phyloP scores from a whole-genome alignment of 2,797 vertebrate genomes.

The Onychomys leucogaster region DNA sequence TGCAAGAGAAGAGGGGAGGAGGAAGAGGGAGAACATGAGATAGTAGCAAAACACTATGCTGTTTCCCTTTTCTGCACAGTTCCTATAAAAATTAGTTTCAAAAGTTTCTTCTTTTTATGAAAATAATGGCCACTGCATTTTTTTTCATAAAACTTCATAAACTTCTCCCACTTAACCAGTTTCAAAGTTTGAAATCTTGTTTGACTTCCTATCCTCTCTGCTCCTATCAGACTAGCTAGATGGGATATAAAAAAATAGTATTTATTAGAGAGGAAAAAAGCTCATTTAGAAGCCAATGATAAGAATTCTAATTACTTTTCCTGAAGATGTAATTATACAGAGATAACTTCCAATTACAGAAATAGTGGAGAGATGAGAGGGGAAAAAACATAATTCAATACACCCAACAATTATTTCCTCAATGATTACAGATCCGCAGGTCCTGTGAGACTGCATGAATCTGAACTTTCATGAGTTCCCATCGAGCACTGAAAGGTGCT shows the following conservation, averaged over 20 bases:
- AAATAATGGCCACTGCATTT: background rate
- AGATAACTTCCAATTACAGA: conserved; percentile 86
- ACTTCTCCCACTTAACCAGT: background rate
- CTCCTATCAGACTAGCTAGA: conserved; percentile 66
- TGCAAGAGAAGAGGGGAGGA: background rate
- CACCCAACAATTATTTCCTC: conserved; percentile 79
- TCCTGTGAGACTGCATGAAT: conserved; percentile 19
- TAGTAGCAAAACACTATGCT: background rate
- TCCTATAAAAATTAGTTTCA: background rate
- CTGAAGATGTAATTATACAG: conserved; percentile 85
- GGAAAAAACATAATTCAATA: background rate
- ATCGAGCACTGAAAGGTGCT: background rate
- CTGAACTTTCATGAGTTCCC: background rate
- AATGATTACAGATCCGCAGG: background rate
- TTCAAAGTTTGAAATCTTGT: conserved; percentile 66
- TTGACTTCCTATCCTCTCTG: conserved; percentile 61
- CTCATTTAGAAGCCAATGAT: conserved; percentile 85
- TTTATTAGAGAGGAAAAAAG: conserved; percentile 79
- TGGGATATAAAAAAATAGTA: conserved; percentile 71
- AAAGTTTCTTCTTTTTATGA: background rate
- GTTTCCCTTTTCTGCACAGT: background rate
- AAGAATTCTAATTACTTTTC: conserved; percentile 87
- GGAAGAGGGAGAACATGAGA: background rate
- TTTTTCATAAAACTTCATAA: conserved; percentile 16
- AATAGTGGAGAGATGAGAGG: conserved; percentile 75